Evolutionary conservation across 2,888 invertebrate genomes (phyloP), one percentile per base, ranked within the genome.

Genomic region (Spilarctia lutea): DNA sequence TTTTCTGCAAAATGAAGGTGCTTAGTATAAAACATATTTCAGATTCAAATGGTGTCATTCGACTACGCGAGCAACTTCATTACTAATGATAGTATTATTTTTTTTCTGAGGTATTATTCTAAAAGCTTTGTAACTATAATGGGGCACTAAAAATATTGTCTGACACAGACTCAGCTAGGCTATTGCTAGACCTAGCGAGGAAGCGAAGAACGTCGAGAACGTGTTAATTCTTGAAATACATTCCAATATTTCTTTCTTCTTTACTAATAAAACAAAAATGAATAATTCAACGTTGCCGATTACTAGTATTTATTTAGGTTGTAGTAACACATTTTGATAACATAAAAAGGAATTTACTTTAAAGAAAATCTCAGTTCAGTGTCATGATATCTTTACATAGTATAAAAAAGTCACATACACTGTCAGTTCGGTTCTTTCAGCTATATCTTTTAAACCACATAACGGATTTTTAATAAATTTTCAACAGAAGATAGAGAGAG

Each of bases 1-100:
- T 56, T 56, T n/a, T 56, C 52, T 56, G 52, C 52, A 56, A 56
- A 56, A 56, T 56, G 52, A 56, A 56, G 52, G 52, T 56, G 11
- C 52, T 56, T 56, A 56, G 52, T 3, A 56, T 24, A 56, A 56
- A 56, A 11, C 52, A 56, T 56, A 56, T 52, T 52, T 52, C 52
- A 52, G 52, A 52, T 52, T 52, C 24, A 24, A 52, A 52, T 52
- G 52, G 52, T 52, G 24, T 52, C 52, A 52, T 52, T 52, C 52
- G 52, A 56, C 52, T 56, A 56, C 52, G n/a, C n/a, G 11, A 56
- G n/a, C 24, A 56, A n/a, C n/a, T n/a, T 56, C 10, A 56, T 56
- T 56, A n/a, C 11, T 10, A n/a, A n/a, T 10, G 52, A 6, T 10
- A 52, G 24, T 24, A 52, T 56, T 10, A 56, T 56, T 56, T 2